These are phyloP conservation scores for Sinocyclocheilus rhinocerous DNA, from an alignment of 2,113 vertebrate species.

Conservation along the genomic window DNA sequence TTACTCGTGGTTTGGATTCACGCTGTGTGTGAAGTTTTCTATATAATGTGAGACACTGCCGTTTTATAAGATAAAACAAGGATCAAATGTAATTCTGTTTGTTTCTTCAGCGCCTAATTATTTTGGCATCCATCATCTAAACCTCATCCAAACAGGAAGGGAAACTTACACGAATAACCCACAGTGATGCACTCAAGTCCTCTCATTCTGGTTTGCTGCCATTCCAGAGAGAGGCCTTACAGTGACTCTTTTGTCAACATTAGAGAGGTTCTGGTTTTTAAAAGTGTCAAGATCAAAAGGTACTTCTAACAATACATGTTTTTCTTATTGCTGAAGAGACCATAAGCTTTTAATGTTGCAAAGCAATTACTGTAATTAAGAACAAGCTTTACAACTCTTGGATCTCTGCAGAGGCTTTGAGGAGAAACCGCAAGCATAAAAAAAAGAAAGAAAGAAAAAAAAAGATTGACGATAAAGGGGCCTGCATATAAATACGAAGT, in stretches of 20 bases:
- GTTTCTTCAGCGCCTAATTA: constrained; percentile 53
- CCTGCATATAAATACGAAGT: constrained; percentile 68
- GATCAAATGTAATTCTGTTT: constrained; percentile 25
- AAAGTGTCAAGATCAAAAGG: constrained; percentile 78
- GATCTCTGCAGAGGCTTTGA: constrained; percentile 68
- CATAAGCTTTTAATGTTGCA: constrained; percentile 73
- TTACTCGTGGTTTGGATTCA: neutral
- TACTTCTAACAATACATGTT: constrained; percentile 69
- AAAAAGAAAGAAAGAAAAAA: constrained; percentile 48
- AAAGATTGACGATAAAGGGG: constrained; percentile 61
- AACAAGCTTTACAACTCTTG: constrained; percentile 69
- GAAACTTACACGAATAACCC: constrained; percentile 61
- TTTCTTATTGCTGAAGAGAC: constrained; percentile 67
- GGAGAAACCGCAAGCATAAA: constrained; percentile 68
- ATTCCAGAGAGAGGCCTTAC: constrained; percentile 64
- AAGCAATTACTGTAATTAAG: constrained; percentile 75
- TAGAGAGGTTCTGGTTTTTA: constrained; percentile 67
- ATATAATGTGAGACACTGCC: constrained; percentile 3
- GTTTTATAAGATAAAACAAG: constrained; percentile 16
- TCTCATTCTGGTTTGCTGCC: constrained; percentile 56
- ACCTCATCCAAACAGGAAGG: constrained; percentile 55
- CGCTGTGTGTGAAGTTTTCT: constrained; percentile 4
- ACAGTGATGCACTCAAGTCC: constrained; percentile 58
- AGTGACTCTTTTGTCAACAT: constrained; percentile 69
- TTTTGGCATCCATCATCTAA: constrained; percentile 57